Percentiles rank a stretch among this genome's conserved stretches.
These are phyloP conservation scores for Mormyrus proboscirostris DNA, from an alignment of 2,797 vertebrate species.

Conservation along the genomic window DNA sequence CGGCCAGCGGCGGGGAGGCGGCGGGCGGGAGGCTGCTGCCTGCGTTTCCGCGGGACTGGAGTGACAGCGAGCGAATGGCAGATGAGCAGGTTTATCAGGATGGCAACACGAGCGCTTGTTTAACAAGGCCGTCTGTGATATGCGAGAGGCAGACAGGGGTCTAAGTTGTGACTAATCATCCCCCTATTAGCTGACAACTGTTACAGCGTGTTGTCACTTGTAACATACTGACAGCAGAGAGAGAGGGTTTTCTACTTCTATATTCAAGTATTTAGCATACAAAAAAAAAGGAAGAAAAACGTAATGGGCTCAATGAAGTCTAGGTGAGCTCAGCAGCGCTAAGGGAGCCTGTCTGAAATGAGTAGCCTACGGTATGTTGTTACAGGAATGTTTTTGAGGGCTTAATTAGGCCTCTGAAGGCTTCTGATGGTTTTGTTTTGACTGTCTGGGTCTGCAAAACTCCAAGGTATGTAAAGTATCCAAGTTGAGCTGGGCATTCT, in stretches of 20 bases:
- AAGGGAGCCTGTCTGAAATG: conserved; percentile 10
- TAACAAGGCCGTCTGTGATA: background rate
- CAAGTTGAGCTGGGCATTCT: conserved; percentile 30
- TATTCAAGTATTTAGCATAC: conserved; percentile 27
- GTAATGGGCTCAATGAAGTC: background rate
- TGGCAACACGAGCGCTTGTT: background rate
- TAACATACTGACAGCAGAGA: conserved; percentile 28
- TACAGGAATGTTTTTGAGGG: conserved; percentile 26
- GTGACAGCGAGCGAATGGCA: background rate
- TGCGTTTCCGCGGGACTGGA: background rate
- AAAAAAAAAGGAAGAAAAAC: conserved; percentile 29
- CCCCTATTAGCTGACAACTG: conserved; percentile 42
- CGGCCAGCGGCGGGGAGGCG: background rate
- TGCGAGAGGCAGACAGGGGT: background rate
- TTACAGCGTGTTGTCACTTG: conserved; percentile 40
- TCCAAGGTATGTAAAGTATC: conserved; percentile 19
- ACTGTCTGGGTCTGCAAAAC: conserved; percentile 37
- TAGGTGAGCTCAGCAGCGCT: conserved; percentile 25
- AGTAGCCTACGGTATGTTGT: conserved; percentile 25
- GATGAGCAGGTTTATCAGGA: background rate
- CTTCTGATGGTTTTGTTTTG: conserved; percentile 32
- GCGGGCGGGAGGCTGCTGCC: background rate
- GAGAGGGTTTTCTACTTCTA: background rate
- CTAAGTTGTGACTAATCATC: conserved; percentile 8
- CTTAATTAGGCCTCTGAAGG: conserved; percentile 51